Percentiles rank a stretch among this genome's conserved stretches.
Evolutionary conservation across 2,797 vertebrate species (phyloP).

Genomic region (Chiroxiphia lanceolata): DNA sequence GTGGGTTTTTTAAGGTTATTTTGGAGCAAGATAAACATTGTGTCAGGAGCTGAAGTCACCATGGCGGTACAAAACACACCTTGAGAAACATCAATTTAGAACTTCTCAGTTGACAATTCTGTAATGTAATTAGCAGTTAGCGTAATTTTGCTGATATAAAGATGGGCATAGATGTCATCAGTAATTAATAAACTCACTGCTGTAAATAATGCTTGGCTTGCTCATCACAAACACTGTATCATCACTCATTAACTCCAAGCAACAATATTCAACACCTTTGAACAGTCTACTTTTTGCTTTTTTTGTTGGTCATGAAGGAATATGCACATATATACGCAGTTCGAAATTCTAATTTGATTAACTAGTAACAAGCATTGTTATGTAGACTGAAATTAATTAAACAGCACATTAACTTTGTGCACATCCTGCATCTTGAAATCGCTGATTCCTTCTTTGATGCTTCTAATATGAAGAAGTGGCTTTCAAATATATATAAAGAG

Average conservation of each 20-base stretch:
- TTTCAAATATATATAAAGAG: not conserved
- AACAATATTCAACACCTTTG: not conserved
- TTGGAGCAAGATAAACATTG: not conserved
- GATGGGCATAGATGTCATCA: not conserved
- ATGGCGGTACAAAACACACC: not conserved
- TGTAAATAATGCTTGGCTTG: not conserved
- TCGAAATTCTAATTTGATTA: constrained; percentile 30
- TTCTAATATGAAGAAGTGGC: not conserved
- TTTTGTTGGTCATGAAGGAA: not conserved
- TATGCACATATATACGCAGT: not conserved
- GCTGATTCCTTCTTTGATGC: not conserved
- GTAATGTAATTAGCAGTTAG: not conserved
- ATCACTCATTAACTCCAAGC: not conserved
- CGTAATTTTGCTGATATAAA: not conserved
- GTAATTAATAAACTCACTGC: not conserved
- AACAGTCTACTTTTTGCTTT: not conserved
- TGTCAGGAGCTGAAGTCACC: not conserved
- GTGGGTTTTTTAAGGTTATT: not conserved
- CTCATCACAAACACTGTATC: not conserved
- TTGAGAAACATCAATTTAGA: not conserved
- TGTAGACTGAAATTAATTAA: constrained; percentile 28
- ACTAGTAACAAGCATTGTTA: not conserved
- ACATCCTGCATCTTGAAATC: not conserved
- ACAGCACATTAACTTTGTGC: not conserved
- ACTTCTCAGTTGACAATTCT: not conserved